phyloP scores from a whole-genome alignment of 2,797 vertebrate species.

The Lycodopsis pacificus region DNA sequence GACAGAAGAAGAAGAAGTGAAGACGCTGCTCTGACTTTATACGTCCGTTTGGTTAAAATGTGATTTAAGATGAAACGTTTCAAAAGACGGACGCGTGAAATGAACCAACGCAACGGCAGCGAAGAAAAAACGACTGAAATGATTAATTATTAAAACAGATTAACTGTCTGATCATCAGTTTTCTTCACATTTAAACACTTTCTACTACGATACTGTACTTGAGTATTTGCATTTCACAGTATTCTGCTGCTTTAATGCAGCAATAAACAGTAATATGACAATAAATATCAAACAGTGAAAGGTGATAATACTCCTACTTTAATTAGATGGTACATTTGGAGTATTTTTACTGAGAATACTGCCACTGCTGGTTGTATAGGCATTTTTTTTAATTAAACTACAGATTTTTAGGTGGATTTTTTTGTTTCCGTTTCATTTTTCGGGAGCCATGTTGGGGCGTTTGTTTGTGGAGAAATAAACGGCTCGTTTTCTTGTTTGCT shows the following conservation, averaged over 20 bases:
- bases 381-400: accelerated
- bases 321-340: neutral
- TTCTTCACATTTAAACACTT: too few relatives aligned
- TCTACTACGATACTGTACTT: neutral
- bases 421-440: too few relatives aligned
- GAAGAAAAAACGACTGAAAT: too few relatives aligned
- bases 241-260: neutral
- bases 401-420: neutral
- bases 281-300: neutral
- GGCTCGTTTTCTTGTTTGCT: neutral
- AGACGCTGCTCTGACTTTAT: too few relatives aligned
- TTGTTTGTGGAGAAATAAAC: constrained; percentile 19
- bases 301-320: neutral
- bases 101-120: too few relatives aligned
- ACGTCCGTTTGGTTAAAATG: too few relatives aligned
- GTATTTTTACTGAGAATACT: neutral
- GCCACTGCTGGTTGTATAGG: neutral
- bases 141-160: too few relatives aligned
- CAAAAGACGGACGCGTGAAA: too few relatives aligned
- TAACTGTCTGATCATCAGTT: too few relatives aligned
- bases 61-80: too few relatives aligned
- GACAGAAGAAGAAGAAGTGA: too few relatives aligned
- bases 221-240: neutral
- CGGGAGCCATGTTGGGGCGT: constrained; percentile 50
- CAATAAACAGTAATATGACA: neutral